Evolutionary conservation across 2,888 invertebrate species (phyloP).

Genomic region (Polyommatus icarus): DNA sequence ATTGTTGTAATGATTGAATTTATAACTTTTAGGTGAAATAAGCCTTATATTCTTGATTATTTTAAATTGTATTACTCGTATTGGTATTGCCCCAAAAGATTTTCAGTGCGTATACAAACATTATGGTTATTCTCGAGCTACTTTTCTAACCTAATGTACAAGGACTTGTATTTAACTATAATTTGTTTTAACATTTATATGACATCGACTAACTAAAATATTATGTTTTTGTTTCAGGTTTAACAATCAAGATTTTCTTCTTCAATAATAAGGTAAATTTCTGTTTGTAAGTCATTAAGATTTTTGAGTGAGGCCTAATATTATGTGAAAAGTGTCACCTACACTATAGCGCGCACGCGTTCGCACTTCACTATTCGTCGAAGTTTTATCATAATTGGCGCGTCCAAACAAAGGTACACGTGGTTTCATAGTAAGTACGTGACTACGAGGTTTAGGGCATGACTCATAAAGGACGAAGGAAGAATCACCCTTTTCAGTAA

Average conservation of each 20-base stretch:
- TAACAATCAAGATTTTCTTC: not conserved
- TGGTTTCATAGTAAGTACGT: slow-evolving; percentile 42
- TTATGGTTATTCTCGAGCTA: not conserved
- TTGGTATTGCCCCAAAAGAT: too few species aligned
- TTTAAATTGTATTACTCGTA: not conserved
- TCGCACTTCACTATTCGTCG: slow-evolving; percentile 15
- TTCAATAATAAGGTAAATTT: slow-evolving; percentile 10
- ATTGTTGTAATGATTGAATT: not conserved
- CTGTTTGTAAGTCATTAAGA: not conserved
- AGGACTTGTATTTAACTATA: not conserved
- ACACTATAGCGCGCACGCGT: slow-evolving; percentile 20
- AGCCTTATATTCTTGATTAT: too few species aligned
- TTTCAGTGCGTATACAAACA: not conserved
- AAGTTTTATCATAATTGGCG: slow-evolving; percentile 34
- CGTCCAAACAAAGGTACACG: slow-evolving; percentile 34
- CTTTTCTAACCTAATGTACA: too few species aligned
- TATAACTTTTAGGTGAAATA: not conserved
- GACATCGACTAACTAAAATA: not conserved
- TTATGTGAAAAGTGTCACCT: not conserved
- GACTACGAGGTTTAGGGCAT: slow-evolving; percentile 37
- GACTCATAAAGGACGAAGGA: slow-evolving; percentile 34
- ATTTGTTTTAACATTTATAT: not conserved
- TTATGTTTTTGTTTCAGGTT: slow-evolving; percentile 5
- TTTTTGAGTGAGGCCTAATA: not conserved
- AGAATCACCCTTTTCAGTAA: not conserved